These are phyloP conservation scores for Sebastes trivittatus DNA, from an alignment of 2,797 vertebrate species.

Conservation along the genomic window DNA sequence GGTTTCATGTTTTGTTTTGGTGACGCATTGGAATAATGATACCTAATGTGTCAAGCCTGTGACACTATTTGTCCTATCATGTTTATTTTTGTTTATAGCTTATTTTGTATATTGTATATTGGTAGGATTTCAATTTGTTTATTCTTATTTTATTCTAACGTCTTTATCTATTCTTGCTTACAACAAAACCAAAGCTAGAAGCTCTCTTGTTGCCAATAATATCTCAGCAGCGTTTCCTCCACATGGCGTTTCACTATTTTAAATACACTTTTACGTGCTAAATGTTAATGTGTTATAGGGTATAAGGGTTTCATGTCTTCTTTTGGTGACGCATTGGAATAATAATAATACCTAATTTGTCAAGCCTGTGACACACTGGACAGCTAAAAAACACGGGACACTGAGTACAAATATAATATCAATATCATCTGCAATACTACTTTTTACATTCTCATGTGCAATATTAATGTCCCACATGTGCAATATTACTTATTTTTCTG, in stretches of 20 bases:
- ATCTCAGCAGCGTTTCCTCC: not conserved
- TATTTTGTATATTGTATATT: no score
- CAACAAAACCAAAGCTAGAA: not conserved
- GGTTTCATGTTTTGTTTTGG: not conserved
- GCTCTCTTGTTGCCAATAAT: not conserved
- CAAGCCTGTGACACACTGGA: conserved; percentile 27
- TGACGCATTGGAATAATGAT: conserved; percentile 11
- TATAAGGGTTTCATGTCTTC: not conserved
- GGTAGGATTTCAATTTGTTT: no score
- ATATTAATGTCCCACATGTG: no score
- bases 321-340: not conserved
- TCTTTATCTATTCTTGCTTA: no score
- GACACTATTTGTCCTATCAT: not conserved
- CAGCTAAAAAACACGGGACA: accelerated
- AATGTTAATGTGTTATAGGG: not conserved
- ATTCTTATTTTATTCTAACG: no score
- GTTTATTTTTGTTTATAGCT: no score
- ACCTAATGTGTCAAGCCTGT: conserved; percentile 49
- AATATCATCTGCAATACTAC: no score
- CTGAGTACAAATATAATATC: no score
- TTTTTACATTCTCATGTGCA: no score
- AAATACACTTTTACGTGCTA: not conserved
- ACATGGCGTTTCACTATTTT: not conserved
- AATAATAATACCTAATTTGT: conserved; percentile 41
- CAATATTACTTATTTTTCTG: no score